Evolutionary conservation across 2,888 invertebrate species (phyloP), one percentile per base, ranked within the genome.

Genomic region (Ellobium chinense): DNA sequence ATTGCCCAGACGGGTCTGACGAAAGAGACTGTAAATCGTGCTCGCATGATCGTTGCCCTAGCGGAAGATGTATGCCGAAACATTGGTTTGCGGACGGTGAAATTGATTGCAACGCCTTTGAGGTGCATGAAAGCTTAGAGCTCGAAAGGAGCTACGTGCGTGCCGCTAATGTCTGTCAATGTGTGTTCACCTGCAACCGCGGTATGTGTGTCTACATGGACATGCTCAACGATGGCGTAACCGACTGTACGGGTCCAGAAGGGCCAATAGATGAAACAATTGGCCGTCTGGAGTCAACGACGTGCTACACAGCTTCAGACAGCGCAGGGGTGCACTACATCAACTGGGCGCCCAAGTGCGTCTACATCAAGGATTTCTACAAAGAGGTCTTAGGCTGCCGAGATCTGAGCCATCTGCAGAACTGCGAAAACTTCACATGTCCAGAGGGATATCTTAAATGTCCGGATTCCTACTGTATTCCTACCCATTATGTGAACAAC

Each of bases 211-310:
- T 77, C n/a, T 14, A 29, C 24, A 12, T 36, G 14, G 0, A 1
- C 2, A 66, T 68, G 68, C 46, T 75, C 3, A 36, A 34, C 12
- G 46, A 78, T 54, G 21, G 31, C 0, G 31, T 62, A 2, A 0
- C 62, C 1, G 60, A 78, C 31, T 78, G 78, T 29, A 14, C 1
- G 0, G 78, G 78, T 0, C 69, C 69, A 1, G 78, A 78, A n/a
- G 78, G 78, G 0, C 78, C 37, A 1, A 34, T 78, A 14, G 78
- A 78, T 34, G 78, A 78, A 36, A 70, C 70, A 12, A n/a, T 69
- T 1, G 78, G 78, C 1, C 46, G 39, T 3, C 62, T 78, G 29
- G 62, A 69, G 37, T 14, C 58, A 1, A 34, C 12, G 1, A 7
- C 36, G 18, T 70, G 70, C 24, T 34, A 70, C 21, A 4, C 56